These are phyloP conservation scores for Thalpophila matura DNA, from an alignment of 2,888 invertebrate genomes.

Conservation along the genomic window DNA sequence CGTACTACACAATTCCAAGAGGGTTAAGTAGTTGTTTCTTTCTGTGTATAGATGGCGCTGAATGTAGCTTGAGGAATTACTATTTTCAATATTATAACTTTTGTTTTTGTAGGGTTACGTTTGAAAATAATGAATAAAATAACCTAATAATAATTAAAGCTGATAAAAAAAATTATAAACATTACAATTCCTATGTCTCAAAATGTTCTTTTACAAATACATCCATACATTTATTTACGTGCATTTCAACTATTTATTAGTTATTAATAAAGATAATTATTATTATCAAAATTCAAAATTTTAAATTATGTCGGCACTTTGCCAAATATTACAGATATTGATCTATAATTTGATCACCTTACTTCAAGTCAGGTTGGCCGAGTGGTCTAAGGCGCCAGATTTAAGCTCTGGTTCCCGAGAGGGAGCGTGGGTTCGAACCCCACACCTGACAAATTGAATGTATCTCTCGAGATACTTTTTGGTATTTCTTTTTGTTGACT, in stretches of 20 bases:
- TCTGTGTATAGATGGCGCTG: constrained; percentile 23
- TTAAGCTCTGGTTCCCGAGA: constrained; percentile 95
- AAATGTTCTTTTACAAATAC: too few relatives aligned
- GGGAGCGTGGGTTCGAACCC: constrained; percentile 96
- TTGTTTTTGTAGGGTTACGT: too few relatives aligned
- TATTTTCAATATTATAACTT: too few relatives aligned
- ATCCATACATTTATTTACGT: not conserved
- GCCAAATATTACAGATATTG: constrained; percentile 30
- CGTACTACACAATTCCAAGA: not conserved
- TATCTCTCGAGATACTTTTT: not conserved
- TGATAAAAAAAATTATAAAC: too few relatives aligned
- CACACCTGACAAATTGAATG: constrained; percentile 5
- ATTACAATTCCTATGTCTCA: too few relatives aligned
- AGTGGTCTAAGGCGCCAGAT: constrained; percentile 96
- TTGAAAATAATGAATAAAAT: not conserved
- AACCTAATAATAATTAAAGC: too few relatives aligned
- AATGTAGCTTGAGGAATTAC: not conserved
- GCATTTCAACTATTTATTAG: not conserved
- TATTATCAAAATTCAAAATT: not conserved
- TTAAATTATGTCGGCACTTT: constrained; percentile 34
- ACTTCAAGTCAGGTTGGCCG: constrained; percentile 93
- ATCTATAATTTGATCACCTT: constrained; percentile 23
- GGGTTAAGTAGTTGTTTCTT: accelerated
- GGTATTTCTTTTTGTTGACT: too few relatives aligned
- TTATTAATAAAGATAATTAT: not conserved